Evolutionary conservation across 2,888 invertebrate genomes (phyloP).

Genomic region (Allygus modestus): DNA sequence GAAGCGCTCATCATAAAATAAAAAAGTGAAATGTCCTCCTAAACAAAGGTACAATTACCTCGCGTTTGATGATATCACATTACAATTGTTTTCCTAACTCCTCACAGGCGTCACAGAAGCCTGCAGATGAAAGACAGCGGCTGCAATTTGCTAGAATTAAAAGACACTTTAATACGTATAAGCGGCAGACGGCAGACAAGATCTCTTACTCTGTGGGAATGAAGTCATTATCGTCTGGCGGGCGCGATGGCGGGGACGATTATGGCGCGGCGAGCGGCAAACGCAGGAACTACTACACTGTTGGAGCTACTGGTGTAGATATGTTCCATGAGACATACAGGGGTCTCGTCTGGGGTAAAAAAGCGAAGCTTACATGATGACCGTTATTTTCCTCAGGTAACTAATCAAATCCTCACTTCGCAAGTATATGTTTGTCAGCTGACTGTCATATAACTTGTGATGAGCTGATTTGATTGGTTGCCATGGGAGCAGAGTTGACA

Average conservation of each 20-base stretch:
- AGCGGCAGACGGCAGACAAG: conserved; percentile 28
- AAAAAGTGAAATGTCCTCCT: no score
- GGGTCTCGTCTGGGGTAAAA: no score
- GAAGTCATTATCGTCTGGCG: conserved; percentile 12
- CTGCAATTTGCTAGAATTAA: conserved; percentile 26
- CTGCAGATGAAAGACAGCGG: conserved; percentile 14
- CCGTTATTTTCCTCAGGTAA: no score
- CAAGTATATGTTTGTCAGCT: no score
- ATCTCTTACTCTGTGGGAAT: conserved; percentile 34
- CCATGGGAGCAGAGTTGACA: no score
- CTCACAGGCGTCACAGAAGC: not conserved
- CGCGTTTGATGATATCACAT: not conserved
- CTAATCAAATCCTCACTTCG: no score
- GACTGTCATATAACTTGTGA: no score
- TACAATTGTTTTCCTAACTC: conserved; percentile 1
- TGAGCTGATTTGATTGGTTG: no score
- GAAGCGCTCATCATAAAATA: no score
- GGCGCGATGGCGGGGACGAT: not conserved
- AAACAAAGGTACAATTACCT: not conserved
- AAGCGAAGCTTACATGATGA: no score
- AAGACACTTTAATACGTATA: conserved; percentile 31
- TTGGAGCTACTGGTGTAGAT: no score
- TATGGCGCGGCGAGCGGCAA: not conserved
- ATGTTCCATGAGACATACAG: no score
- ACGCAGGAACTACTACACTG: not conserved